Evolutionary conservation across 2,888 invertebrate genomes (phyloP), one percentile per base, ranked within the genome.

Genomic region (Tiliacea aurago): DNA sequence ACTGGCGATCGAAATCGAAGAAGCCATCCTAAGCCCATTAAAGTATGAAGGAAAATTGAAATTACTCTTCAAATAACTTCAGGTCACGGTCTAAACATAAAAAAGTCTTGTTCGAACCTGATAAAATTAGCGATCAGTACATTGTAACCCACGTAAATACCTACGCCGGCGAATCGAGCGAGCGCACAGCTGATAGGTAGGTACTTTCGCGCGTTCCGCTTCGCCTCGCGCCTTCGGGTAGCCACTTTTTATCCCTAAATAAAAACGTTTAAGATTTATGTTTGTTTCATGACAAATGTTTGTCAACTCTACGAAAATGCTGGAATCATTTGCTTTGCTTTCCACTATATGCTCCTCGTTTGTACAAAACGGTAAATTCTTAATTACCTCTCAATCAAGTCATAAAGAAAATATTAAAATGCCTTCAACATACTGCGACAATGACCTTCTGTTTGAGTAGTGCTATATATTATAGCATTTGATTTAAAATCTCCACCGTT

Each of bases 401-500:
- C 2, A 43, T 55, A 20, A 41, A 49, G 13, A 65, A 79, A 41
- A 53, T 59, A 58, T 51, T 56, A 15, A 53, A 75, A 49, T 49
- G 53, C 58, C 49, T 74, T 69, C 37, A 74, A 67, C 63, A 62
- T 59, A 37, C 69, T 45, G 64, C 84, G 78, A 73, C 81, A 84
- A 58, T 82, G 86, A 78, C 84, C 84, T 78, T 84, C 64, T 67
- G 11, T 71, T 74, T 41, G 49, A 47, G 43, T 59, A 49, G 62
- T 63, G 58, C 59, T n/a, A 62, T 33, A 62, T 33, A 55, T 55
- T 58, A 69, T 75, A 65, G 68, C 45, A 20, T 80, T 78, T 77
- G 73, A 82, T 84, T 85, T 78, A 59, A 83, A 87, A 84, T 85
- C 81, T 72, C 78, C 58, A 70, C 78, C 69, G 64, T 63, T 80